A percentile compares a stretch with the other conserved stretches of the same genome.
Conservation (phyloP, 2,888 invertebrate genomes). For the Eupithecia dodoneata region DNA sequence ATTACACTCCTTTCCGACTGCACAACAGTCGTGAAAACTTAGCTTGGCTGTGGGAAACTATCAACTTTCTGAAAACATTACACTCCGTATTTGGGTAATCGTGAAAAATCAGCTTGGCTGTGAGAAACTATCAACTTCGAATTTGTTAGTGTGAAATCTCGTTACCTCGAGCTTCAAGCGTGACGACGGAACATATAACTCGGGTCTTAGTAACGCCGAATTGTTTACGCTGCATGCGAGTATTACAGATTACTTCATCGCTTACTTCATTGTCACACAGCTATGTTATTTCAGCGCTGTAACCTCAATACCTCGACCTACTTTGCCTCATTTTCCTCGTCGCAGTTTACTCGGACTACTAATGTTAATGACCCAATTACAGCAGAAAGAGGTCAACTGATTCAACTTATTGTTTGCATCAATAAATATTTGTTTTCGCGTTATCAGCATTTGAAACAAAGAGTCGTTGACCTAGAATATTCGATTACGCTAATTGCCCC, state of each 20-base stretch:
- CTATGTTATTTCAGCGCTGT: conserved; percentile 55
- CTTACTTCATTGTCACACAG: conserved; percentile 56
- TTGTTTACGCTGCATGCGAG: conserved; percentile 41
- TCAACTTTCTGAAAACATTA: neutral
- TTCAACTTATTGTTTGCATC: conserved; percentile 42
- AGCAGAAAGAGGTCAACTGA: conserved; percentile 44
- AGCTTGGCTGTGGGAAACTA: too few species aligned
- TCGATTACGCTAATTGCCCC: conserved; percentile 63
- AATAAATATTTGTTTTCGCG: conserved; percentile 47
- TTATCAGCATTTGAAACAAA: conserved; percentile 67
- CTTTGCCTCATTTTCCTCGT: conserved; percentile 73
- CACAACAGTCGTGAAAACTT: too few species aligned
- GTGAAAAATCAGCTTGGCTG: conserved; percentile 1
- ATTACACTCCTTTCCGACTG: too few species aligned
- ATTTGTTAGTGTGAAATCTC: conserved; percentile 33
- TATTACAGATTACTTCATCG: conserved; percentile 49
- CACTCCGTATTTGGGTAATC: neutral
- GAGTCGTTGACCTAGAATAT: conserved; percentile 77
- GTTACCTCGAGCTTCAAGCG: conserved; percentile 17
- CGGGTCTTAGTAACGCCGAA: conserved; percentile 36
- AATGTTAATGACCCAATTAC: conserved; percentile 78
- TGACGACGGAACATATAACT: conserved; percentile 39
- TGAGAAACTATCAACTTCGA: conserved; percentile 16
- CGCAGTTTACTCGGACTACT: conserved; percentile 66
- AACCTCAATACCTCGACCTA: conserved; percentile 64